These are phyloP conservation scores for Halocynthia roretzi DNA, from an alignment of 23 tunicate species.

Conservation along the genomic window DNA sequence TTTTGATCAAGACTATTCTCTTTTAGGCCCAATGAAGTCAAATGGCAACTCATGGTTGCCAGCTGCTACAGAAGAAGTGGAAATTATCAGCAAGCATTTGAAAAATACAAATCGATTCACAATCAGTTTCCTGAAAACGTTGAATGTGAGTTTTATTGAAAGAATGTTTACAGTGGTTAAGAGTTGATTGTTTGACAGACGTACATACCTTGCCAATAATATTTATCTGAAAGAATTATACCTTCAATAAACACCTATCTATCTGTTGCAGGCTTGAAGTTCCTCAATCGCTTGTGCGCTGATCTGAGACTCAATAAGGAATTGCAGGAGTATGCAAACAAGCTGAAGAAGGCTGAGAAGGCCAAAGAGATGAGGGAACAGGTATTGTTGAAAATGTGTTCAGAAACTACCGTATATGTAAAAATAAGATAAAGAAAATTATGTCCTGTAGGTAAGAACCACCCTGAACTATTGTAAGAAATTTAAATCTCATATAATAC, in stretches of 20 bases:
- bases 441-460: no score
- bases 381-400: no score
- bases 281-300: constrained; percentile 74
- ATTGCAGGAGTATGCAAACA: constrained; percentile 75
- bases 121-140: constrained; percentile 87
- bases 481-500: no score
- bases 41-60: constrained; percentile 98
- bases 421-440: no score
- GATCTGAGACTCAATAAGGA: constrained; percentile 85
- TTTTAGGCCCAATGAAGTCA: constrained; percentile 24
- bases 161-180: no score
- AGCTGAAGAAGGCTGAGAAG: constrained; percentile 74
- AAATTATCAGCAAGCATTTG: constrained; percentile 80
- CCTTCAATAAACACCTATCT: no score
- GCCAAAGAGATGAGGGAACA: constrained; percentile 50
- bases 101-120: constrained; percentile 95
- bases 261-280: constrained; percentile 28
- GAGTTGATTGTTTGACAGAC: no score
- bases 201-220: no score
- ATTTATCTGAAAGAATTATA: no score
- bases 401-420: no score
- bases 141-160: constrained; percentile 25
- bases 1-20: no score
- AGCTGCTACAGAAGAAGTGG: constrained; percentile 93
- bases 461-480: no score